Conservation (phyloP, 2,113 vertebrate species). For the Stegastes partitus region DNA sequence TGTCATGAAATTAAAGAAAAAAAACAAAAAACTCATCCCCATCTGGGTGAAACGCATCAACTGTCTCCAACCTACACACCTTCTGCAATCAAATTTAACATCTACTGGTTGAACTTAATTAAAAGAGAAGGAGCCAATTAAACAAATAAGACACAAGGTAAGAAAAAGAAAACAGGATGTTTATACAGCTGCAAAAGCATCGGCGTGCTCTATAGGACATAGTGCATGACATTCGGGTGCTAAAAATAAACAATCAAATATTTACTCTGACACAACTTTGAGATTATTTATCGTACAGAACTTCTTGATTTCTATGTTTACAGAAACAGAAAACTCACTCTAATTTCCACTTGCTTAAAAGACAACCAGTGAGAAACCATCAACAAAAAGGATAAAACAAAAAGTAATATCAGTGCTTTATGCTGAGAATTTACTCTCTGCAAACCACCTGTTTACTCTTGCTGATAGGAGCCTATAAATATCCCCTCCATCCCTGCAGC, state of each 20-base stretch:
- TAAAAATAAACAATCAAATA: neutral
- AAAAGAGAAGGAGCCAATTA: no score
- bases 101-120: no score
- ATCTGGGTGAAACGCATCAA: no score
- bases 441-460: neutral
- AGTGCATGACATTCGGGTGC: neutral
- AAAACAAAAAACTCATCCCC: no score
- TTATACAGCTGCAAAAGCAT: no score
- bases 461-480: slow-evolving; percentile 7
- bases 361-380: neutral
- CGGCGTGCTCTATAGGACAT: neutral
- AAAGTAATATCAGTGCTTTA: neutral
- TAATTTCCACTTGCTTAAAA: neutral
- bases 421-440: neutral
- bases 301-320: neutral
- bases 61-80: no score
- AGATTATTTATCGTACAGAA: neutral
- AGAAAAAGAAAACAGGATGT: no score
- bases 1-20: no score
- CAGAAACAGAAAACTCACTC: neutral
- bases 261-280: slow-evolving; percentile 11
- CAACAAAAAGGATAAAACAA: neutral
- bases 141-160: no score
- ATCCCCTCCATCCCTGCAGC: neutral
- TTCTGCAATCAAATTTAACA: no score